Conservation (phyloP, 1,140 invertebrate species). For the Diachasma alloeum region DNA sequence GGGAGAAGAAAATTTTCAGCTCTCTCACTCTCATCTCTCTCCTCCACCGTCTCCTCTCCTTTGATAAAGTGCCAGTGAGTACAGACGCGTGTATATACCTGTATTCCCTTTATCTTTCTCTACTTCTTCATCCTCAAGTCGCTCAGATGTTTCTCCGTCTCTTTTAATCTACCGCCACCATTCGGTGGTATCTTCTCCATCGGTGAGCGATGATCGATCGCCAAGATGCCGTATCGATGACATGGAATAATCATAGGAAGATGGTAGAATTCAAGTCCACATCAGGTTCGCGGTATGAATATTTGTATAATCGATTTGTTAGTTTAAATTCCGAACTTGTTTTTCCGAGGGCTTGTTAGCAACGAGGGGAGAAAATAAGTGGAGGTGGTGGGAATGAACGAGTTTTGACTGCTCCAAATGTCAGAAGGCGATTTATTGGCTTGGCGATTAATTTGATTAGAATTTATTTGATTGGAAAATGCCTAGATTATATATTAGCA, state of each 20-base stretch:
- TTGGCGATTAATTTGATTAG: too few relatives aligned
- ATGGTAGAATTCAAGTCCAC: slow-evolving; percentile 24
- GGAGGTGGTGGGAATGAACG: neutral
- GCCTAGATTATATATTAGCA: too few relatives aligned
- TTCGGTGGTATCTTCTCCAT: slow-evolving; percentile 1
- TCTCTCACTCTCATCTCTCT: neutral
- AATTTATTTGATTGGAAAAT: too few relatives aligned
- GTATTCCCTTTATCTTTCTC: slow-evolving; percentile 1
- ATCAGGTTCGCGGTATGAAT: neutral
- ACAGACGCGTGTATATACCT: slow-evolving; percentile 30
- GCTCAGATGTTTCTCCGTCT: neutral
- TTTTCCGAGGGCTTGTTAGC: neutral
- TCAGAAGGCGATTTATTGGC: too few relatives aligned
- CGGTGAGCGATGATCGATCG: slow-evolving; percentile 48
- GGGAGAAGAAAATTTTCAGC: neutral
- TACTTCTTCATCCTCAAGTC: neutral
- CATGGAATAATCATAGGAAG: slow-evolving; percentile 52
- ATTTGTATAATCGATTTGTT: neutral
- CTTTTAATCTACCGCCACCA: slow-evolving; percentile 14
- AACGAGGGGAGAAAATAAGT: neutral
- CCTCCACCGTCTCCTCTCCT: neutral
- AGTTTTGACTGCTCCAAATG: neutral
- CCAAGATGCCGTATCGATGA: slow-evolving; percentile 42
- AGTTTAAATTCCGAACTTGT: neutral
- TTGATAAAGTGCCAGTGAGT: neutral